Percentiles rank a stretch among this genome's conserved stretches.
These are phyloP conservation scores for Eupsilia transversa DNA, from an alignment of 2,888 invertebrate genomes.

Conservation along the genomic window DNA sequence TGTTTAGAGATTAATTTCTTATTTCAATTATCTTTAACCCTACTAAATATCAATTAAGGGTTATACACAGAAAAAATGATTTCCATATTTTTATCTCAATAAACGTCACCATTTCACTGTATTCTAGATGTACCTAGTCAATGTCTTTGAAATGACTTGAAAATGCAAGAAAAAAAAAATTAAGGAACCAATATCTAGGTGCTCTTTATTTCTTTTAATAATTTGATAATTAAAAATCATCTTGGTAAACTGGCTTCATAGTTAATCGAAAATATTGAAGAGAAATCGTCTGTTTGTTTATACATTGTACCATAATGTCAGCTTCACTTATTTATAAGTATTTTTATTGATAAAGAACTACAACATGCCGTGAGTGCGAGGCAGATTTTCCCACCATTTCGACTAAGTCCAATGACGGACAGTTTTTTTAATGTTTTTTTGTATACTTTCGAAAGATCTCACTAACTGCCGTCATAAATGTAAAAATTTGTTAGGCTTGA, in stretches of 20 bases:
- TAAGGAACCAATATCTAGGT: conserved; percentile 75
- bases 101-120: conserved; percentile 58
- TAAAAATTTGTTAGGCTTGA: conserved; percentile 71
- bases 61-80: neutral
- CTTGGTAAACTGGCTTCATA: conserved; percentile 57
- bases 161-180: conserved; percentile 63
- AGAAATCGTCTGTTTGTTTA: conserved; percentile 61
- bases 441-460: conserved; percentile 86
- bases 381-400: conserved; percentile 88
- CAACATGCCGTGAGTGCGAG: conserved; percentile 83
- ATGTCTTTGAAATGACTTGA: conserved; percentile 68
- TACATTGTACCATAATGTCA: conserved; percentile 66
- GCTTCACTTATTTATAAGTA: conserved; percentile 75
- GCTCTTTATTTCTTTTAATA: conserved; percentile 71
- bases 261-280: conserved; percentile 48
- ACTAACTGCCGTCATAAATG: conserved; percentile 81
- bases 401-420: conserved; percentile 83
- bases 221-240: conserved; percentile 48
- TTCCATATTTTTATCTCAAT: conserved; percentile 21
- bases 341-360: conserved; percentile 83
- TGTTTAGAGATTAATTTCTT: neutral
- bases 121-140: conserved; percentile 65
- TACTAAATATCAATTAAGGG: neutral
- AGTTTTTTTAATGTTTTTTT: conserved; percentile 75
- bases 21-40: neutral